These are phyloP conservation scores for Embidobia sp. DNA, from an alignment of 2,888 invertebrate genomes.

Conservation along the genomic window DNA sequence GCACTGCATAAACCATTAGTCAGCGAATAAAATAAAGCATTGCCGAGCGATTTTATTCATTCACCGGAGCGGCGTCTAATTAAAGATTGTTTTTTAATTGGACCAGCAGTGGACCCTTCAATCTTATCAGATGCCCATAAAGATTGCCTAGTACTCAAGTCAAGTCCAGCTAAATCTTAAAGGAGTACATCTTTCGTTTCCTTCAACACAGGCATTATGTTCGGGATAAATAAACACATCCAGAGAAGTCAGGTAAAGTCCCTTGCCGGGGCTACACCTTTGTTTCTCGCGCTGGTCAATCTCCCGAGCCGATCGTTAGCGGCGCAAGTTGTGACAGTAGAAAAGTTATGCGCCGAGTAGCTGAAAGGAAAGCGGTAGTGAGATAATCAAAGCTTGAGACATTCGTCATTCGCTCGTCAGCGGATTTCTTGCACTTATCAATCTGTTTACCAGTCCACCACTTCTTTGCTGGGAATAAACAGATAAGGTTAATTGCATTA, in stretches of 20 bases:
- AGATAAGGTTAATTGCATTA: slow-evolving; percentile 40
- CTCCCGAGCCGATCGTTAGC: too few species aligned
- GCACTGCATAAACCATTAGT: too few species aligned
- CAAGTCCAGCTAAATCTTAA: slow-evolving; percentile 33
- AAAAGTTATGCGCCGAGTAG: slow-evolving; percentile 19
- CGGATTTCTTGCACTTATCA: background rate
- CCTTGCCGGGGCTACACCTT: slow-evolving; percentile 1
- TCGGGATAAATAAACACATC: slow-evolving; percentile 5
- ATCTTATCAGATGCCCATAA: slow-evolving; percentile 38
- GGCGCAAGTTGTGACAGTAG: slow-evolving; percentile 35
- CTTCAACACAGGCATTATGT: slow-evolving; percentile 1
- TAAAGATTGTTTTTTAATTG: too few species aligned
- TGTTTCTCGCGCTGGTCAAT: too few species aligned
- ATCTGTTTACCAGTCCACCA: slow-evolving; percentile 14
- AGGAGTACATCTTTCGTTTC: too few species aligned
- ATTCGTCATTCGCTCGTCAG: background rate
- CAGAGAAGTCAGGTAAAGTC: too few species aligned
- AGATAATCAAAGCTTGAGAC: background rate
- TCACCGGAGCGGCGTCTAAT: too few species aligned
- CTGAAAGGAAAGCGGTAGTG: slow-evolving; percentile 5
- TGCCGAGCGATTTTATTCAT: too few species aligned
- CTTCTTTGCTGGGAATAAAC: background rate
- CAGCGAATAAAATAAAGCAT: too few species aligned
- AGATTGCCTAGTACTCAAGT: slow-evolving; percentile 32
- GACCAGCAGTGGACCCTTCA: too few species aligned